These are phyloP conservation scores for Lomographa bimaculata DNA, from an alignment of 2,888 invertebrate genomes.

Conservation along the genomic window DNA sequence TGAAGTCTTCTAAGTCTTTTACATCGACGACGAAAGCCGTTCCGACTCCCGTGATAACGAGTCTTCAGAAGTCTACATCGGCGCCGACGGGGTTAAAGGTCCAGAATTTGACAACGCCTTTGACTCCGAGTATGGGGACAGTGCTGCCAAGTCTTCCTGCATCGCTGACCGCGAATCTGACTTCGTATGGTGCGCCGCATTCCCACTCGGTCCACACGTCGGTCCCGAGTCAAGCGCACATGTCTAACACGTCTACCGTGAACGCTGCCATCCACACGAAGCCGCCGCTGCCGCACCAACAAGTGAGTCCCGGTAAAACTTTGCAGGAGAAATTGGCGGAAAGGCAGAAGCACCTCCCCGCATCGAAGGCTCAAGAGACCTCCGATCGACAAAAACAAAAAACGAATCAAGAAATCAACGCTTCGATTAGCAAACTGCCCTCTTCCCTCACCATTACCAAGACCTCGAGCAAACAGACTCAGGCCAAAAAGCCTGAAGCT, in stretches of 20 bases:
- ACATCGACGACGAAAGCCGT: slow-evolving; percentile 40
- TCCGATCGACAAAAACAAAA: slow-evolving; percentile 32
- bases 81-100: slow-evolving; percentile 39
- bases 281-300: slow-evolving; percentile 66
- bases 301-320: slow-evolving; percentile 85
- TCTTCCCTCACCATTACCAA: slow-evolving; percentile 81
- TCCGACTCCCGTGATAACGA: slow-evolving; percentile 45
- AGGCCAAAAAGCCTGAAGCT: slow-evolving; percentile 54
- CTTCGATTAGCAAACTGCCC: slow-evolving; percentile 74
- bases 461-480: slow-evolving; percentile 50
- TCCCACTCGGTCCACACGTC: slow-evolving; percentile 37
- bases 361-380: slow-evolving; percentile 36
- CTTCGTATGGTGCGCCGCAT: slow-evolving; percentile 42
- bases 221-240: slow-evolving; percentile 60
- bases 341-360: slow-evolving; percentile 79
- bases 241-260: slow-evolving; percentile 53
- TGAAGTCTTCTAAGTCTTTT: slow-evolving; percentile 50
- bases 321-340: slow-evolving; percentile 88
- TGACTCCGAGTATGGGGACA: slow-evolving; percentile 69
- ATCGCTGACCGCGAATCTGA: slow-evolving; percentile 61
- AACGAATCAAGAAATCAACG: slow-evolving; percentile 51
- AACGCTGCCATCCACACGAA: slow-evolving; percentile 60
- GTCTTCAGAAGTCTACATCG: slow-evolving; percentile 37
- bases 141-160: slow-evolving; percentile 64
- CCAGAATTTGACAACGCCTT: slow-evolving; percentile 46